Conservation (phyloP, 2,113 vertebrate species). For the Forbesichthys agassizii region DNA sequence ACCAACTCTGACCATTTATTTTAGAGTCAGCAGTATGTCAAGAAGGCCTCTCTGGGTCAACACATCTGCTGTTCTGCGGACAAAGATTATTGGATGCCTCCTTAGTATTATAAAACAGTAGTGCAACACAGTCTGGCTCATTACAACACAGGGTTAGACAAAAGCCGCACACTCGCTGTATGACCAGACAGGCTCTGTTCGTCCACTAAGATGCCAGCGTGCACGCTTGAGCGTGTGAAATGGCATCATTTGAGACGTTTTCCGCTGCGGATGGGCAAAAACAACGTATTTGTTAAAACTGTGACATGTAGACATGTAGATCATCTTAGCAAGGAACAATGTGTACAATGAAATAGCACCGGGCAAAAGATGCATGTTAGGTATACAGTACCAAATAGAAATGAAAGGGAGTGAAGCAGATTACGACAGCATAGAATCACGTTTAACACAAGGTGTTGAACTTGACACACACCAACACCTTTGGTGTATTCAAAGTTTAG, state of each 20-base stretch:
- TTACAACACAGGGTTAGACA: conserved; percentile 51
- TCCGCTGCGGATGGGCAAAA: conserved; percentile 29
- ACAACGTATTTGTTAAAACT: conserved; percentile 56
- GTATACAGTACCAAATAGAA: conserved; percentile 15
- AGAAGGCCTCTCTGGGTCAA: conserved; percentile 21
- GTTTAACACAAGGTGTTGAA: too few relatives aligned
- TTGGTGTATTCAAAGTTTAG: too few relatives aligned
- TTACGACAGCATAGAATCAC: too few relatives aligned
- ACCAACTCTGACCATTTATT: not conserved
- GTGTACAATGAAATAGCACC: conserved; percentile 1
- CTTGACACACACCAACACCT: too few relatives aligned
- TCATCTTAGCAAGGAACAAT: conserved; percentile 24
- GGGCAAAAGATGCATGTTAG: conserved; percentile 26
- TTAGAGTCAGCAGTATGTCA: not conserved
- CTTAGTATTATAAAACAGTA: too few relatives aligned
- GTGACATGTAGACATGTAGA: conserved; percentile 27
- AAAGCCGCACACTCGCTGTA: conserved; percentile 54
- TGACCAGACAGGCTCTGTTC: conserved; percentile 52
- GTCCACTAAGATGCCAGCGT: conserved; percentile 27
- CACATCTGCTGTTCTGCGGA: not conserved
- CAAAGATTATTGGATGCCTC: conserved; percentile 10
- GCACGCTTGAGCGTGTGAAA: conserved; percentile 28
- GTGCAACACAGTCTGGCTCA: too few relatives aligned
- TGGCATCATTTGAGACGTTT: conserved; percentile 40
- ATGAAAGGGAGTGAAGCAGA: not conserved